phyloP scores from a whole-genome alignment of 53 echinoderm and acorn worm genomes.

The Mesocentrotus franciscanus region DNA sequence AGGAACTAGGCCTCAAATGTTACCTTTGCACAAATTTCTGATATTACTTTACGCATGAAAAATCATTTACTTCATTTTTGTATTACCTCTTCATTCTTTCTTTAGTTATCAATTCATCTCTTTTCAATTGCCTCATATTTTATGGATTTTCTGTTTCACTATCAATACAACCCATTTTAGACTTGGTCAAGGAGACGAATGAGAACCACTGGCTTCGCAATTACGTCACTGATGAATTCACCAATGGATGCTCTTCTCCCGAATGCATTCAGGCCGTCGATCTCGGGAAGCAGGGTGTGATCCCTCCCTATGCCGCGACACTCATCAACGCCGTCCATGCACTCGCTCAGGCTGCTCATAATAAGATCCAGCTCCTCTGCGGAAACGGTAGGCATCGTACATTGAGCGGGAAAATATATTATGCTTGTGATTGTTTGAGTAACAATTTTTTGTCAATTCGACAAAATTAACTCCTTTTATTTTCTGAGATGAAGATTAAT shows the following conservation, averaged over 20 bases:
- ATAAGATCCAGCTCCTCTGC: slow-evolving; percentile 50
- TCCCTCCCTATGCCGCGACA: slow-evolving; percentile 56
- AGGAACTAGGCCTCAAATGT: no score
- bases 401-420: not conserved
- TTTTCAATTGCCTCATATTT: not conserved
- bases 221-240: slow-evolving; percentile 46
- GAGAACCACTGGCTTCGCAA: slow-evolving; percentile 59
- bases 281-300: slow-evolving; percentile 38
- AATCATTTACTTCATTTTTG: no score
- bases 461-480: not conserved
- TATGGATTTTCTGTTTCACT: not conserved
- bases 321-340: slow-evolving; percentile 62
- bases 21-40: no score
- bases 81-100: not conserved
- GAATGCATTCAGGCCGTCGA: slow-evolving; percentile 37
- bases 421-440: not conserved
- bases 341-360: slow-evolving; percentile 44
- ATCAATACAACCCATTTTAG: not conserved
- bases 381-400: slow-evolving; percentile 45
- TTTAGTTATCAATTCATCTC: not conserved
- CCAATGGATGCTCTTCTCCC: slow-evolving; percentile 30
- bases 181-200: slow-evolving; percentile 24
- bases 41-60: no score
- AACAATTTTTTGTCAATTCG: not conserved
- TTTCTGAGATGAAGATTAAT: not conserved